Evolutionary conservation across 2,113 vertebrate genomes (phyloP).

Genomic region (Lepisosteus osseus): DNA sequence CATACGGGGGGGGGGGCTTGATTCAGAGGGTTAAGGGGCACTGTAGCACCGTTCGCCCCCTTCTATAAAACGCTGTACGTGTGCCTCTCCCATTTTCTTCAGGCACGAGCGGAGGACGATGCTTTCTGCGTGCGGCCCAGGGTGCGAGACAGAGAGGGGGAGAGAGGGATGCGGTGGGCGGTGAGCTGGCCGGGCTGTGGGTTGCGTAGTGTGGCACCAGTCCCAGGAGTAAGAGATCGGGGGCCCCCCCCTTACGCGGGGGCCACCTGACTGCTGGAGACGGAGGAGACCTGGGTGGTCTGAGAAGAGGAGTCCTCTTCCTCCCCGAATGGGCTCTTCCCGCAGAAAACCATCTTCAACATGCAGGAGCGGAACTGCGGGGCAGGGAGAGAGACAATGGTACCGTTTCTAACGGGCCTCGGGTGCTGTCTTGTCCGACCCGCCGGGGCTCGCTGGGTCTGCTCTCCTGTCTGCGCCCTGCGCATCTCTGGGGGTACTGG

Average conservation of each 20-base stretch:
- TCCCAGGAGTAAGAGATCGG: background rate
- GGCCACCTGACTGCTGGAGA: constrained; percentile 45
- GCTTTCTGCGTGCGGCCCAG: background rate
- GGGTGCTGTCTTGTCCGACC: no score
- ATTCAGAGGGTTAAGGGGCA: no score
- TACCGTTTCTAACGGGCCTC: background rate
- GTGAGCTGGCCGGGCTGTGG: background rate
- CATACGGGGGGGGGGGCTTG: no score
- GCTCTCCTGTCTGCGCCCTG: no score
- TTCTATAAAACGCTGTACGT: no score
- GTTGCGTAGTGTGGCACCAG: background rate
- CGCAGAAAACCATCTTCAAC: constrained; percentile 48
- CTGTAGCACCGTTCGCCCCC: no score
- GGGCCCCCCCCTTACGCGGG: constrained; percentile 25
- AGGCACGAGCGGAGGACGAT: no score
- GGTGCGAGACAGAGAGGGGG: background rate
- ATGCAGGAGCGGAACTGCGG: constrained; percentile 53
- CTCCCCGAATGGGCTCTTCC: constrained; percentile 51
- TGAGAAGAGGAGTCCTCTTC: constrained; percentile 59
- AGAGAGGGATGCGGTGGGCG: background rate
- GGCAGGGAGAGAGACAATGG: background rate
- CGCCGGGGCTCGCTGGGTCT: no score
- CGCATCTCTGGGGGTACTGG: no score
- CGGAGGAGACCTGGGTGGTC: constrained; percentile 67
- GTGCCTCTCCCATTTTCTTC: no score